These are phyloP conservation scores for Tipula helvola DNA, from an alignment of 2,888 invertebrate species.

Conservation along the genomic window DNA sequence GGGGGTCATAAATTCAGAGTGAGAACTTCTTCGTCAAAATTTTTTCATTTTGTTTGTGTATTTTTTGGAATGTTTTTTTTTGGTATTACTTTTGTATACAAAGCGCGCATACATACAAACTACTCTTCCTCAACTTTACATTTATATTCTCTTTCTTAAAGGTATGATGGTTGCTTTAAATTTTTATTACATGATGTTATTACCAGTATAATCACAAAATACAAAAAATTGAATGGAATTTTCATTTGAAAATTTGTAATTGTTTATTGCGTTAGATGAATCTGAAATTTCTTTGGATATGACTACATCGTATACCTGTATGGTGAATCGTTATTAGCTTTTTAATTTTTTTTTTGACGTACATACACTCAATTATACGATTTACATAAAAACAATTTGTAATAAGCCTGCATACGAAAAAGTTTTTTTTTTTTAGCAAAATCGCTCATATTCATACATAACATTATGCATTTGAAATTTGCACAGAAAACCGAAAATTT, in stretches of 20 bases:
- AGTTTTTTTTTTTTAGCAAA: neutral
- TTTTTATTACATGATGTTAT: neutral
- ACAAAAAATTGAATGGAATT: neutral
- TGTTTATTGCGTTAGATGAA: neutral
- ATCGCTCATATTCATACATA: neutral
- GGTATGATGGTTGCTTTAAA: neutral
- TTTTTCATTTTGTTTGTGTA: neutral
- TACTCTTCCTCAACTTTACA: neutral
- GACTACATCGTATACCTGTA: neutral
- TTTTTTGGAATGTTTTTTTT: neutral
- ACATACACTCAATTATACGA: neutral
- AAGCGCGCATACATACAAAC: neutral
- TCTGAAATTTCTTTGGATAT: neutral
- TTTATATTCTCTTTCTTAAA: neutral
- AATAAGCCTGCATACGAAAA: neutral
- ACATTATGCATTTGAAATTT: neutral
- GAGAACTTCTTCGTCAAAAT: neutral
- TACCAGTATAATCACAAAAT: neutral
- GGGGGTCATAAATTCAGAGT: constrained; percentile 4
- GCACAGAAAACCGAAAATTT: neutral
- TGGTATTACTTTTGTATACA: neutral
- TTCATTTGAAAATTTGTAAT: neutral
- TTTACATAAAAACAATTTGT: neutral
- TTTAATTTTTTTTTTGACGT: neutral
- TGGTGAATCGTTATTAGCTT: neutral